These are phyloP conservation scores for Neomorphus geoffroyi DNA, from an alignment of 2,797 vertebrate species.

Conservation along the genomic window DNA sequence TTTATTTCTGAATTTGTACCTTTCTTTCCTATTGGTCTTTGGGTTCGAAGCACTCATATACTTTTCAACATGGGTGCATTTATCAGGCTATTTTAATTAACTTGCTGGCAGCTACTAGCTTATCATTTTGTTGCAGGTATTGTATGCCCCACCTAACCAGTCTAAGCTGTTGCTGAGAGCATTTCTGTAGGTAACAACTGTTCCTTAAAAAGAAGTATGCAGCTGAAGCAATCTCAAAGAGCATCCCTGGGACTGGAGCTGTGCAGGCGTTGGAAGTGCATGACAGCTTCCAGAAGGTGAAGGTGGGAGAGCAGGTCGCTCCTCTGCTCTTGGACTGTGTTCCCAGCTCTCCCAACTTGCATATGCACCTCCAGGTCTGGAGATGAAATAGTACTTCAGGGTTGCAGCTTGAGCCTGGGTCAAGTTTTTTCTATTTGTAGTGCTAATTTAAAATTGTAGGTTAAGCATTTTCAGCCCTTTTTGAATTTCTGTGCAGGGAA, in stretches of 20 bases:
- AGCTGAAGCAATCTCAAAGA: neutral
- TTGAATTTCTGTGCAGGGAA: neutral
- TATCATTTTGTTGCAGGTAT: neutral
- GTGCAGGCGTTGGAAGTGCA: neutral
- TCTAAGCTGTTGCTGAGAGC: neutral
- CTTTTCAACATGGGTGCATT: neutral
- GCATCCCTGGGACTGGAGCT: neutral
- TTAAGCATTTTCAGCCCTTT: neutral
- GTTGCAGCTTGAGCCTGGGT: neutral
- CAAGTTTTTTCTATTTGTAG: neutral
- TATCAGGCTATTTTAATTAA: neutral
- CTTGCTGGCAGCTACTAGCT: neutral
- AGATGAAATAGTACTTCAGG: neutral
- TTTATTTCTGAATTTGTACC: neutral
- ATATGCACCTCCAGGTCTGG: neutral
- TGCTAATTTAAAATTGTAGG: neutral
- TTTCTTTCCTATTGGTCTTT: neutral
- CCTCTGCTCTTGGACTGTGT: rapidly evolving
- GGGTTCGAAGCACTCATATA: neutral
- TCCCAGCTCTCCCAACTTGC: neutral
- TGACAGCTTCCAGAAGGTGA: rapidly evolving
- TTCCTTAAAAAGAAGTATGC: neutral
- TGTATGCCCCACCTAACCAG: neutral
- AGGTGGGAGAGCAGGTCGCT: rapidly evolving
- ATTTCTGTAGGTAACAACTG: neutral